Evolutionary conservation across 2,797 vertebrate species (phyloP).

Genomic region (Platalea minor): DNA sequence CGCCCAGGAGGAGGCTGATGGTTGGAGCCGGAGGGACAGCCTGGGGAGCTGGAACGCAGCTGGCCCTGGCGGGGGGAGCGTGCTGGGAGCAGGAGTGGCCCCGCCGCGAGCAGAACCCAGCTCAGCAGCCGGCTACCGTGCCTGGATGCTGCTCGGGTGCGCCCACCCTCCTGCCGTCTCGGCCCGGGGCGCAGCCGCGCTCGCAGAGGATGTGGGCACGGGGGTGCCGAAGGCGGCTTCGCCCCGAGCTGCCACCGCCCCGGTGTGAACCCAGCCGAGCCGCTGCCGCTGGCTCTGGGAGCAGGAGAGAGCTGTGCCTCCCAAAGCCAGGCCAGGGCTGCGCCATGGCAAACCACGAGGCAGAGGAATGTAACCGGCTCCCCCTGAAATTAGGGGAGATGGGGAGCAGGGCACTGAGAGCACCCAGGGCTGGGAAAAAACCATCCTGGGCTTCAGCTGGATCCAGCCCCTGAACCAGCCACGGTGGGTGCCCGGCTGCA

Average conservation of each 20-base stretch:
- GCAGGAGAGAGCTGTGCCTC: not conserved
- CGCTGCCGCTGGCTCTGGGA: fast-evolving
- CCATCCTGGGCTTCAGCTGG: not conserved
- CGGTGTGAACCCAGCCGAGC: fast-evolving
- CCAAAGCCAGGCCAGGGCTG: not conserved
- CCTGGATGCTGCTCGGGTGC: not conserved
- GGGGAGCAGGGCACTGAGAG: not conserved
- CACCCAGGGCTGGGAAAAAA: not conserved
- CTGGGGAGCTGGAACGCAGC: not conserved
- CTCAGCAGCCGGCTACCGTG: not conserved
- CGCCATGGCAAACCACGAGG: fast-evolving
- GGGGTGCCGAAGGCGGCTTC: fast-evolving
- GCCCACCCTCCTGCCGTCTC: fast-evolving
- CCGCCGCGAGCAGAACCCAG: fast-evolving
- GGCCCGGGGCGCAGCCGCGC: fast-evolving
- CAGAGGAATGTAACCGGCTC: fast-evolving
- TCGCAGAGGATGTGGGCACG: not conserved
- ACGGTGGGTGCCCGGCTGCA: fast-evolving
- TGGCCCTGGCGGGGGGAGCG: fast-evolving
- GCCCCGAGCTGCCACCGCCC: fast-evolving
- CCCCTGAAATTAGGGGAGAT: fast-evolving
- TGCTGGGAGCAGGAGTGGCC: fast-evolving
- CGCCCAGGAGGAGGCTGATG: not conserved
- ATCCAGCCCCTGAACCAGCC: fast-evolving
- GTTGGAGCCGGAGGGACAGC: not conserved